Percentiles rank a stretch among this genome's conserved stretches.
Evolutionary conservation across 1,140 invertebrate genomes (phyloP).

Genomic region (Oscheius sp.): DNA sequence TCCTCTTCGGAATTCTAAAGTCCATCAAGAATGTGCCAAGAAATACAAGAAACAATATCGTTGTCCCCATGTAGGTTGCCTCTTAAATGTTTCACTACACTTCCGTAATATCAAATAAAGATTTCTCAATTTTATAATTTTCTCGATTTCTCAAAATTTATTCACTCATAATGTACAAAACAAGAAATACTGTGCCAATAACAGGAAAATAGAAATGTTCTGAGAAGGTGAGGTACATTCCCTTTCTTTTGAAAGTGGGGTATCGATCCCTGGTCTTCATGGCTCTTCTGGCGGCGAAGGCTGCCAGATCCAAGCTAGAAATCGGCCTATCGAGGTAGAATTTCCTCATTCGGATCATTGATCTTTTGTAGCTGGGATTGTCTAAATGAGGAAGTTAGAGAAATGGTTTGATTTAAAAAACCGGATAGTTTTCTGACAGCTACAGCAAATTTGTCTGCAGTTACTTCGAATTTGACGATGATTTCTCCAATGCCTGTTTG

Average conservation of each 20-base stretch:
- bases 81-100: too few relatives aligned
- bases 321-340: conserved; percentile 22
- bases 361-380: not conserved
- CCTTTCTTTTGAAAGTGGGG: not conserved
- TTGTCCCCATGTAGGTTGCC: too few relatives aligned
- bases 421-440: conserved; percentile 1
- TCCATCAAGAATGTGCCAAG: too few relatives aligned
- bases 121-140: too few relatives aligned
- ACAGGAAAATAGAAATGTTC: too few relatives aligned
- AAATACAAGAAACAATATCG: too few relatives aligned
- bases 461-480: conserved; percentile 15
- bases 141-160: too few relatives aligned
- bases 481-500: conserved; percentile 22
- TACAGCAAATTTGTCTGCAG: not conserved
- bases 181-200: too few relatives aligned
- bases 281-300: conserved; percentile 6
- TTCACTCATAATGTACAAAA: too few relatives aligned
- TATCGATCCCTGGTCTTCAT: not conserved
- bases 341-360: not conserved
- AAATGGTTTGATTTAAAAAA: not conserved
- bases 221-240: too few relatives aligned
- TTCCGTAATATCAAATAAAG: too few relatives aligned
- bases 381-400: not conserved
- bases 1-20: too few relatives aligned
- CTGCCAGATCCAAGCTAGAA: conserved; percentile 2